Evolutionary conservation across 2,113 vertebrate genomes (phyloP), one percentile per base, ranked within the genome.

Genomic region (Myotis brandtii): DNA sequence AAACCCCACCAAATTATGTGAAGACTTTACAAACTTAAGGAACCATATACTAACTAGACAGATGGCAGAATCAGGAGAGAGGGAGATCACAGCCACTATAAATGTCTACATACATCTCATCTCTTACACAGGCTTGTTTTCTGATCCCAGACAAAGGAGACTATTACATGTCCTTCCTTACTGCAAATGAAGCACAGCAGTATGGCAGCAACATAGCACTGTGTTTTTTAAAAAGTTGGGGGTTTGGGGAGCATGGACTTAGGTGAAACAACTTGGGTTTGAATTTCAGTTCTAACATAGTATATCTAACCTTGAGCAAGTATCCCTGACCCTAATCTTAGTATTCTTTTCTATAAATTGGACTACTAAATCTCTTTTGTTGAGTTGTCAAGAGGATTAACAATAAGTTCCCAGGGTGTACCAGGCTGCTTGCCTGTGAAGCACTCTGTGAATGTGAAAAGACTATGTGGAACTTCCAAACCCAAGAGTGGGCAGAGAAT

Each of bases 11-110:
- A 50, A 87, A 84, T 9, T 54, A 67, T 40, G 75, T 37, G 54
- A 83, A 75, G 14, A 88, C 75, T 80, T 95, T 88, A 90, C n/a
- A 52, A 37, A 93, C 21, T 43, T 77, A 95, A 82, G 56, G 43
- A 87, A 72, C 0, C 2, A 76, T 80, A 27, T 18, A 76, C 16
- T 37, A 72, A 76, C 16, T 37, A 72, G 73, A 70, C 30, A 14
- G 9, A 86, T 46, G 62, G 69, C 30, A 94, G 64, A 90, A 75
- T 69, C 8, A 37, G 40, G 59, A 64, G 84, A 88, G 1, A 69
- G 37, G 34, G n/a, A 43, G 40, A 62, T 64, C 56, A 27, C 0
- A 50, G 46, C 2, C 52, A 25, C 37, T 50, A 16, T 50, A 34
- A 92, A 84, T 72, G 84, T 20, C 30, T 48, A 77, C 50, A 93